These are phyloP conservation scores for Agrochola circellaris DNA, from an alignment of 2,888 invertebrate genomes.

Conservation along the genomic window DNA sequence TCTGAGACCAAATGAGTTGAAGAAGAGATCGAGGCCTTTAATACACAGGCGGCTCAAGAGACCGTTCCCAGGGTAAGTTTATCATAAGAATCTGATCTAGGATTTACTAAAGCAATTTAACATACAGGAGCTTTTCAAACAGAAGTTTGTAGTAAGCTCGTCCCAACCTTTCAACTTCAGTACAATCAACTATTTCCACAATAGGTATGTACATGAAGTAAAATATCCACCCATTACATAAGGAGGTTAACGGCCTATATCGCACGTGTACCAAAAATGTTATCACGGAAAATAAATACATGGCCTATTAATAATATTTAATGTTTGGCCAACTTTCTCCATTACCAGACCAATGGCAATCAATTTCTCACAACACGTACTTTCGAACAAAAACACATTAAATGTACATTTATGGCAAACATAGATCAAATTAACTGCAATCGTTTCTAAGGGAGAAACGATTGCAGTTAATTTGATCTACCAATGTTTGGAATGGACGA, in stretches of 20 bases:
- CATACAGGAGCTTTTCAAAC: not conserved
- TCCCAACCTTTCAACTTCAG: not conserved
- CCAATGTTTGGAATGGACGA: slow-evolving; percentile 38
- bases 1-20: slow-evolving; percentile 79
- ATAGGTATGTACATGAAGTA: not conserved
- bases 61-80: slow-evolving; percentile 86
- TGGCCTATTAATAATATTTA: slow-evolving; percentile 56
- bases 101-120: not conserved
- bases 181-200: not conserved
- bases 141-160: not conserved
- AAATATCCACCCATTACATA: slow-evolving; percentile 9
- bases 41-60: slow-evolving; percentile 80
- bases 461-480: too few relatives aligned
- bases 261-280: slow-evolving; percentile 25
- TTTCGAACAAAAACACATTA: slow-evolving; percentile 74
- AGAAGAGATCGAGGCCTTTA: slow-evolving; percentile 77
- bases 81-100: not conserved
- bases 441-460: too few relatives aligned
- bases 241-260: slow-evolving; percentile 16
- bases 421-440: slow-evolving; percentile 71
- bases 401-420: slow-evolving; percentile 70
- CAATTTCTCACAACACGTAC: slow-evolving; percentile 68
- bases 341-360: slow-evolving; percentile 54
- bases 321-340: slow-evolving; percentile 60
- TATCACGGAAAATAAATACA: slow-evolving; percentile 52